These are phyloP conservation scores for Thryonomys swinderianus DNA, from an alignment of 2,113 vertebrate genomes.

Conservation along the genomic window DNA sequence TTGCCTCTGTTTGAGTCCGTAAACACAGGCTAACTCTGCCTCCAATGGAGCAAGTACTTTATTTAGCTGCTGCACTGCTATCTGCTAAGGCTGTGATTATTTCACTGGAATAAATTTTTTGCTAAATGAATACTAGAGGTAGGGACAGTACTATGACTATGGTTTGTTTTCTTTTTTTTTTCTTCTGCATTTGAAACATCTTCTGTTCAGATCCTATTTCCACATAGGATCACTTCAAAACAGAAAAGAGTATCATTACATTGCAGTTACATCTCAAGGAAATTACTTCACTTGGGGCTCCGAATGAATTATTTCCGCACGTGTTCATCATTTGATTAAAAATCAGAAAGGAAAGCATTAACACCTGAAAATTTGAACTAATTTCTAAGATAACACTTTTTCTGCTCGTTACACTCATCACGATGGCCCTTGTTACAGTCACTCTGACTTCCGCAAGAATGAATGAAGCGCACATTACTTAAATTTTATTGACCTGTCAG, in stretches of 20 bases:
- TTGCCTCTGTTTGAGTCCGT: not conserved
- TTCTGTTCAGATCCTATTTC: slow-evolving; percentile 21
- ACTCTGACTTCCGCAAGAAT: not conserved
- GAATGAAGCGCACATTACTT: not conserved
- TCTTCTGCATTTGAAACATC: not conserved
- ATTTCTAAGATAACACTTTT: not conserved
- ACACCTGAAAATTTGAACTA: not conserved
- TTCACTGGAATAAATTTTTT: slow-evolving; percentile 2
- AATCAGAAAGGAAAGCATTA: not conserved
- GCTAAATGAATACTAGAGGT: not conserved
- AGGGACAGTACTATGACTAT: not conserved
- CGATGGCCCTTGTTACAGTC: not conserved
- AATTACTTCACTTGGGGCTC: not conserved
- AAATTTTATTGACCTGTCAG: not conserved
- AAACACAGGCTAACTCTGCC: not conserved
- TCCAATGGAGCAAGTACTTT: not conserved
- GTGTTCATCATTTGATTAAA: not conserved
- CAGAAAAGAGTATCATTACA: not conserved
- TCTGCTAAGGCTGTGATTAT: not conserved
- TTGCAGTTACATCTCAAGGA: not conserved
- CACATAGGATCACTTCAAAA: not conserved
- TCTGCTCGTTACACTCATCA: not conserved
- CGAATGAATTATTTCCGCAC: not conserved
- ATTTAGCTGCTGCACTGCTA: not conserved
- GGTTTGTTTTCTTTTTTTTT: no score